Percentiles rank a stretch among this genome's conserved stretches.
Conservation (phyloP, 2,113 vertebrate genomes). For the Leptocoma aspasia region DNA sequence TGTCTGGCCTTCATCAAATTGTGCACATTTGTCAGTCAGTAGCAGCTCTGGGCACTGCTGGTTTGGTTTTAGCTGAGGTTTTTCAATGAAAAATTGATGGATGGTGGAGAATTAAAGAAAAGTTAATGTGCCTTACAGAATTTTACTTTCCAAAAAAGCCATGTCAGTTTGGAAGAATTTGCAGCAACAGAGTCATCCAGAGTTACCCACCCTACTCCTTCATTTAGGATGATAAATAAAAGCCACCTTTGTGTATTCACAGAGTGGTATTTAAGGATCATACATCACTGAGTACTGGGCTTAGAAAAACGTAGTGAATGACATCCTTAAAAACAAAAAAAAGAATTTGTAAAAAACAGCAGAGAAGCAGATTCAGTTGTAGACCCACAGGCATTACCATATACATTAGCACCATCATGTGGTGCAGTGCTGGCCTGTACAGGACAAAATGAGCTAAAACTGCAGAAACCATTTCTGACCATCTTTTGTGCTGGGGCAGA, state of each 20-base stretch:
- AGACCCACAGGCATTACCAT: neutral
- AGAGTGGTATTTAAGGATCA: neutral
- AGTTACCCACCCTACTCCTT: neutral
- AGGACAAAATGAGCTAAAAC: neutral
- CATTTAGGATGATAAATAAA: neutral
- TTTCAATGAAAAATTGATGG: neutral
- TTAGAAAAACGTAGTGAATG: neutral
- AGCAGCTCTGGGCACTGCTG: neutral
- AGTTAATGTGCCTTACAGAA: neutral
- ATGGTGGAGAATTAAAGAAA: neutral
- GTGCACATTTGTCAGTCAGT: neutral
- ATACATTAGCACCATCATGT: slow-evolving; percentile 67
- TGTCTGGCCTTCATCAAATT: neutral
- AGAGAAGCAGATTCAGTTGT: neutral
- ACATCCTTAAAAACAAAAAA: neutral
- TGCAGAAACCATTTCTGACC: neutral
- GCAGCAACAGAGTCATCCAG: neutral
- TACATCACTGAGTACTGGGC: neutral
- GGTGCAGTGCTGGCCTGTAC: neutral
- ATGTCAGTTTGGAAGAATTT: neutral
- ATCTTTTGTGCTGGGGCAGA: neutral
- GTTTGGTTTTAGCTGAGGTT: neutral
- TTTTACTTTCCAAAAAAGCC: neutral
- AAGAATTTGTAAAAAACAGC: neutral
- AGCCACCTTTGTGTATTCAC: neutral